These are phyloP conservation scores for Mixornis gularis DNA, from an alignment of 2,113 vertebrate genomes.

Conservation along the genomic window DNA sequence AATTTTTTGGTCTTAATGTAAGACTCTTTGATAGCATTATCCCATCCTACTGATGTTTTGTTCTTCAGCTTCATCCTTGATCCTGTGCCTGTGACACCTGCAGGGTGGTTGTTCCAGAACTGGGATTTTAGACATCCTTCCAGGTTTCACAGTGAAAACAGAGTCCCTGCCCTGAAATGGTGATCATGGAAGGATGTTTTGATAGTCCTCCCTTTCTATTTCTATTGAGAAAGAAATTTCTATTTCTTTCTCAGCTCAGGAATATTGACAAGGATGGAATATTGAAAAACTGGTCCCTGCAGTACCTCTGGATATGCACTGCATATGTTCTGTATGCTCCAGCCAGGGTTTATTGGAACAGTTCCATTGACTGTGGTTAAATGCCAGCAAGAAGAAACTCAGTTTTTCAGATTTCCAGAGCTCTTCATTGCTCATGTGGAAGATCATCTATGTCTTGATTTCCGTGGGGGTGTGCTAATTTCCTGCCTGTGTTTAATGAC, in stretches of 20 bases:
- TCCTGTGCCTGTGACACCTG: background rate
- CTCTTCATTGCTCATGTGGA: background rate
- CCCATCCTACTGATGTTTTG: background rate
- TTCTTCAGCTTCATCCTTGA: background rate
- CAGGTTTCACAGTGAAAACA: background rate
- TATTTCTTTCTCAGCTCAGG: background rate
- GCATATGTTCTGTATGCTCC: fast-evolving
- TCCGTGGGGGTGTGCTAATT: background rate
- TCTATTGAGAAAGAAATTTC: too few relatives aligned
- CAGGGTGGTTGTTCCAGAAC: background rate
- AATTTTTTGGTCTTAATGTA: background rate
- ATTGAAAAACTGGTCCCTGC: background rate
- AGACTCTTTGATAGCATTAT: background rate
- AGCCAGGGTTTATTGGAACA: background rate
- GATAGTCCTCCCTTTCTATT: background rate
- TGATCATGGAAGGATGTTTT: background rate
- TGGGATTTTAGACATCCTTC: background rate
- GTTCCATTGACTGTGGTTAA: background rate
- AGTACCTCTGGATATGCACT: background rate
- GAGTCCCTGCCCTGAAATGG: background rate
- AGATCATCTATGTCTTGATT: background rate
- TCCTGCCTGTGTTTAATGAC: background rate
- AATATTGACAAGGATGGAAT: background rate
- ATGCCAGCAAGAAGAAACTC: background rate
- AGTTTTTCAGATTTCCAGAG: background rate